Evolutionary conservation across 2,797 vertebrate species (phyloP), one percentile per base, ranked within the genome.

Genomic region (Tangara arthus): DNA sequence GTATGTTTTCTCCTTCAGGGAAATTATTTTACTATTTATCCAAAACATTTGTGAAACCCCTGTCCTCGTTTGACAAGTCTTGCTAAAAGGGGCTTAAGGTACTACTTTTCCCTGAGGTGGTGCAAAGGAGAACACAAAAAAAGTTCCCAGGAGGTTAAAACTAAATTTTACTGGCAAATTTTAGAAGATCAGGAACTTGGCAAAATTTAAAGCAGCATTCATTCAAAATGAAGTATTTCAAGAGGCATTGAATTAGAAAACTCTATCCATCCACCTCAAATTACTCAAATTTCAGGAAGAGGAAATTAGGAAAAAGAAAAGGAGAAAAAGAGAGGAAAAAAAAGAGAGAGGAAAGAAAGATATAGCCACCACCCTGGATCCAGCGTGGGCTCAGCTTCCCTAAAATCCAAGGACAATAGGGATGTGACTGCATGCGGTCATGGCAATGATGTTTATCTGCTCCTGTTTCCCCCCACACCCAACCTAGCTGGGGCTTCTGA

Each of bases 391-490:
- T 35, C 52, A 57, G 18, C 10, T 44, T 49, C 61, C 44, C 15
- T 75, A 32, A 75, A 50, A 37, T 44, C 27, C 44, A 44, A 44
- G 37, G 22, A 32, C 27, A 50, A 4, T 2, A 32, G 27, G 27
- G 18, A 12, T 5, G 15, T 12, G 27, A 50, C 4, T 9, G 50
- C 5, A 4, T 12, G 18, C 0, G 0, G 15, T 15, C 15, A 18
- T 35, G 56, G 34, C 56, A 35, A 26, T 57, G 34, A 35, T 26
- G 4, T n/a, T 59, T 50, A 12, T 37, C n/a, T 56, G 30, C 26
- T 66, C 12, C n/a, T 44, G 15, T 57, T 22, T 30, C 13, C 5
- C 16, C 24, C 17, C 11, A 9, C 9, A 26, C 26, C 6, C 3
- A 1, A 2, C 22, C 26, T 15, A 15, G 9, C 6, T 32, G 44